Base-by-base conservation (phyloP, 2,113 vertebrate species). In the Pycnonotus jocosus region DNA sequence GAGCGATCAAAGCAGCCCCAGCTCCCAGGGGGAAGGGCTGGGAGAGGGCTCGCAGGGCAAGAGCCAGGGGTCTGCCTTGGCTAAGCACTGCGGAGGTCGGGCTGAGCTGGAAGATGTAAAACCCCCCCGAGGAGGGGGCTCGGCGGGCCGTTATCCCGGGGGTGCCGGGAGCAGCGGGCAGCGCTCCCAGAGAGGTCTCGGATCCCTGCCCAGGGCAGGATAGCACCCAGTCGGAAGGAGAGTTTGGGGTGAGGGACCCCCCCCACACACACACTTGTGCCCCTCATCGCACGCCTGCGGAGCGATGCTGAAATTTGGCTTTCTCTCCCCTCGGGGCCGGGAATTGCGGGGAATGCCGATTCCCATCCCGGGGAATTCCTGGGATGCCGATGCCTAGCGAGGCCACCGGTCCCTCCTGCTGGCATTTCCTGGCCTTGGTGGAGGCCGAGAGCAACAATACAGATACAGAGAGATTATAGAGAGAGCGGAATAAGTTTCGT, bases 381-480 rank as follows among this genome's bases (percentile, higher is more conserved):
- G 82, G 40, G 53, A 44, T 62, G 45, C 53, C 5, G 18, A 74
- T 22, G 71, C 2, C 33, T 6, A 69, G 93, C 37, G 22, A 3
- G 35, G 53, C 65, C 92, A 24, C 83, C 86, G 79, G 95, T 97
- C 88, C 95, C 91, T 95, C 90, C 90, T 66, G 73, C 96, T 97
- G 97, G 97, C 93, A 97, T 98, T 97, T 93, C 81, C 72, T 38
- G 96, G 97, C 97, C 96, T 95, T 96, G 30, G 71, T 5, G 88
- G 92, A 96, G 95, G 95, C 96, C 92, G 47, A 96, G 86, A 97
- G 96, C 95, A 97, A 96, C 92, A 68, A 94, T 79, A 93, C 97
- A 97, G 94, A 94, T 96, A 97, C 74, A 97, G 96, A 97, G 95
- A 97, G 97, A 96, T 96, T 91, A 95, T 65, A 96, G 64, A 97